phyloP scores from a whole-genome alignment of 2,888 invertebrate genomes.

The Troglohyphantes excavatus region DNA sequence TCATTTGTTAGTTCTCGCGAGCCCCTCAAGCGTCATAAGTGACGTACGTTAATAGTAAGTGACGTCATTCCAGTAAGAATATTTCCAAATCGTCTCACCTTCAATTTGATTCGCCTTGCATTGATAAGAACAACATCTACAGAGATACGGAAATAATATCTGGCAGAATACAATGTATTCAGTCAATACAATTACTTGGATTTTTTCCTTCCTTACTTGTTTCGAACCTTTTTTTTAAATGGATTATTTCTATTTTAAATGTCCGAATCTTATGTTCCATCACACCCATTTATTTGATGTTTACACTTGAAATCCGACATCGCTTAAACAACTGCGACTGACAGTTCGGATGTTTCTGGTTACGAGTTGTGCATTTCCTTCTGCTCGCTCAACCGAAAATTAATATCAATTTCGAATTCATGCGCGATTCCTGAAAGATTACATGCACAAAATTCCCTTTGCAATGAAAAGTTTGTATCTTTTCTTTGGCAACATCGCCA shows the following conservation, averaged over 20 bases:
- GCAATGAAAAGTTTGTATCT: neutral
- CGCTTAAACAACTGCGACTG: constrained; percentile 19
- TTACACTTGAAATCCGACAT: constrained; percentile 37
- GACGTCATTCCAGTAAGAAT: no score
- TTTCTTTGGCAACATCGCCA: neutral
- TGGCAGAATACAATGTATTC: no score
- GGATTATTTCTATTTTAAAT: neutral
- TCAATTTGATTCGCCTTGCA: no score
- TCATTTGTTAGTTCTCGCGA: no score
- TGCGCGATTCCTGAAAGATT: neutral
- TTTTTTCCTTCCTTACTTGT: no score
- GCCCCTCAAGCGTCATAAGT: no score
- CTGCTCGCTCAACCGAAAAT: constrained; percentile 16
- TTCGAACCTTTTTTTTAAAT: no score
- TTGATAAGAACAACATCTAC: no score
- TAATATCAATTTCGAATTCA: constrained; percentile 30
- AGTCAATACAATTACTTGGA: no score
- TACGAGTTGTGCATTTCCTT: neutral
- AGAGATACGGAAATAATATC: no score
- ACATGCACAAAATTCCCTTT: neutral
- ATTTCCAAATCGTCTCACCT: no score
- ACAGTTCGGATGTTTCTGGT: constrained; percentile 9
- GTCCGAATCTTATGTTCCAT: neutral
- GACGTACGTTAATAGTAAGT: no score
- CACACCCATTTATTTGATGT: constrained; percentile 1